Conservation (phyloP, 2,797 vertebrate genomes). For the Periophthalmus magnuspinnatus region DNA sequence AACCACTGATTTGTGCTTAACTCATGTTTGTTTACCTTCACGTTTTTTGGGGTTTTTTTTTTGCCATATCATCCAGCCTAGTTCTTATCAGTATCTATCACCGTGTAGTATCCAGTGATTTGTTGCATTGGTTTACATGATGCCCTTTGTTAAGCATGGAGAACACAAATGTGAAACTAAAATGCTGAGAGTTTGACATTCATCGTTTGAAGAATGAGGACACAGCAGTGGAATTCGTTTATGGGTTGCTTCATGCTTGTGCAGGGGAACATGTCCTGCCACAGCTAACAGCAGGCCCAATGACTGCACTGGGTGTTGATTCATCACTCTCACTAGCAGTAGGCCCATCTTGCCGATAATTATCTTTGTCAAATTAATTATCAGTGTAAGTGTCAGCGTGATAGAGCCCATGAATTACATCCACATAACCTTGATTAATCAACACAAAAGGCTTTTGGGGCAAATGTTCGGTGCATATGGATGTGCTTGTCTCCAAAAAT, state of each 20-base stretch:
- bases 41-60: no score
- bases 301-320: conserved; percentile 55
- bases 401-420: conserved; percentile 62
- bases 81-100: background rate
- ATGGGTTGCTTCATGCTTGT: conserved; percentile 35
- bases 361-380: conserved; percentile 73
- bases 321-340: conserved; percentile 61
- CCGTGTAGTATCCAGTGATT: background rate
- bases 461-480: conserved; percentile 48
- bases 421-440: conserved; percentile 72
- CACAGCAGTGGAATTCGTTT: conserved; percentile 27
- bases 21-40: conserved; percentile 42
- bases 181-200: background rate
- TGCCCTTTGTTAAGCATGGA: background rate
- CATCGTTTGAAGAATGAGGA: conserved; percentile 1
- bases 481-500: conserved; percentile 33
- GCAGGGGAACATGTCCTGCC: conserved; percentile 27
- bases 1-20: conserved; percentile 28
- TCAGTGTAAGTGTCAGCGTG: conserved; percentile 64
- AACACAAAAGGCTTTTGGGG: conserved; percentile 59
- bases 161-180: background rate
- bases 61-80: background rate
- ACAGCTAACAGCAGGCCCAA: conserved; percentile 40
- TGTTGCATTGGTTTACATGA: background rate
- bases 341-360: conserved; percentile 63